phyloP scores from a whole-genome alignment of 1,140 invertebrate species.

The Megalopta genalis region DNA sequence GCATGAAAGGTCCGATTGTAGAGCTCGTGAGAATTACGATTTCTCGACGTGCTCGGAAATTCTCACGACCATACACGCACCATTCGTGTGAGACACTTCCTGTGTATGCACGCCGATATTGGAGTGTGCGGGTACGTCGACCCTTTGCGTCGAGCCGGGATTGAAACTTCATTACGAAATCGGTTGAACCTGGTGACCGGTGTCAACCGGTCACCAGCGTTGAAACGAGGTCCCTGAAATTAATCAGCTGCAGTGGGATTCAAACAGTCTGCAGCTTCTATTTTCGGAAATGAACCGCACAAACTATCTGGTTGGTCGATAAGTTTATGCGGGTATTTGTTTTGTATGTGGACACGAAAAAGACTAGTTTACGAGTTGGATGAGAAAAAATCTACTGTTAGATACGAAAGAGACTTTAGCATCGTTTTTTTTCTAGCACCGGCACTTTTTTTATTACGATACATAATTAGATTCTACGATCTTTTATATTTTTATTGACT shows the following conservation, averaged over 20 bases:
- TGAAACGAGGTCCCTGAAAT: neutral
- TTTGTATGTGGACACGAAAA: too few species aligned
- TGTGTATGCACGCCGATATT: neutral
- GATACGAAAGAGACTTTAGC: too few species aligned
- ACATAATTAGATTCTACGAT: too few species aligned
- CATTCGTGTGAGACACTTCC: constrained; percentile 1
- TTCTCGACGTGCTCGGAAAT: constrained; percentile 43
- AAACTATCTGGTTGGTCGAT: neutral
- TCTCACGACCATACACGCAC: constrained; percentile 40
- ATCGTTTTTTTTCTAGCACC: too few species aligned
- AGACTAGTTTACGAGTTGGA: too few species aligned
- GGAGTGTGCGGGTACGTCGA: constrained; percentile 16
- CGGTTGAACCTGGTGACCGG: neutral
- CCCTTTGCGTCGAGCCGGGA: neutral
- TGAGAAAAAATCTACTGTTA: too few species aligned
- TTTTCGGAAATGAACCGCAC: constrained; percentile 1
- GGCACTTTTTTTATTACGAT: too few species aligned
- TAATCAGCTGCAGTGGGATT: neutral
- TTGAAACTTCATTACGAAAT: constrained; percentile 2
- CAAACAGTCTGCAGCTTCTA: neutral
- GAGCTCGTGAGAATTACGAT: constrained; percentile 57
- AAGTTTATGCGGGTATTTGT: too few species aligned
- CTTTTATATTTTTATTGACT: too few species aligned
- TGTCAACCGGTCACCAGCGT: neutral
- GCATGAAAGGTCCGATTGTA: constrained; percentile 41